Percentiles rank a stretch among this genome's conserved stretches.
These are phyloP conservation scores for Neoitamus cyanurus DNA, from an alignment of 2,888 invertebrate species.

Conservation along the genomic window DNA sequence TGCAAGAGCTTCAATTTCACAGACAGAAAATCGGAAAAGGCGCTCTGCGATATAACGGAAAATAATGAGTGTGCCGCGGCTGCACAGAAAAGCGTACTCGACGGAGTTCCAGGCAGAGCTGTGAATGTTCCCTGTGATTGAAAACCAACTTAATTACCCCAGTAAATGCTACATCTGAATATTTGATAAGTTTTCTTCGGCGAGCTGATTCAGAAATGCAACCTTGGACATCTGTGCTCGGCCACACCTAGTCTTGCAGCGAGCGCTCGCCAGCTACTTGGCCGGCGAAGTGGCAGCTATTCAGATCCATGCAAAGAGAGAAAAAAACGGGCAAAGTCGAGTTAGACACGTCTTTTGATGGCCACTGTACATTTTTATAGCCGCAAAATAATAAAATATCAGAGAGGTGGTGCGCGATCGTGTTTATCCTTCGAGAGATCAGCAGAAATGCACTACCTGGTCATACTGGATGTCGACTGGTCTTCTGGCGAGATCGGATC, in stretches of 20 bases:
- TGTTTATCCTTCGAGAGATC: constrained; percentile 41
- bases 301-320: constrained; percentile 18
- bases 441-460: constrained; percentile 37
- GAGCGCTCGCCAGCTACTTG: constrained; percentile 36
- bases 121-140: neutral
- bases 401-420: constrained; percentile 42
- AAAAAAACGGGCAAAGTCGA: constrained; percentile 38
- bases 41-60: neutral
- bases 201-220: constrained; percentile 33
- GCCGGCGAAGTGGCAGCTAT: constrained; percentile 15
- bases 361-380: constrained; percentile 45
- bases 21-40: neutral
- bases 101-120: neutral
- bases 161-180: constrained; percentile 26
- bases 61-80: neutral
- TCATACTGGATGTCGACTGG: constrained; percentile 39
- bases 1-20: neutral
- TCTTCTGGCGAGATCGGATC: constrained; percentile 36
- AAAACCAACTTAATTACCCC: constrained; percentile 31
- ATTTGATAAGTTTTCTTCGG: constrained; percentile 38
- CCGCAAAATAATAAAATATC: constrained; percentile 33
- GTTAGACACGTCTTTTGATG: constrained; percentile 44
- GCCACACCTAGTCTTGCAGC: constrained; percentile 43
- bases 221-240: constrained; percentile 43
- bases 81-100: neutral